Percentiles rank a stretch among this genome's conserved stretches.
Evolutionary conservation across 2,113 vertebrate species (phyloP).

Genomic region (Scalopus aquaticus): DNA sequence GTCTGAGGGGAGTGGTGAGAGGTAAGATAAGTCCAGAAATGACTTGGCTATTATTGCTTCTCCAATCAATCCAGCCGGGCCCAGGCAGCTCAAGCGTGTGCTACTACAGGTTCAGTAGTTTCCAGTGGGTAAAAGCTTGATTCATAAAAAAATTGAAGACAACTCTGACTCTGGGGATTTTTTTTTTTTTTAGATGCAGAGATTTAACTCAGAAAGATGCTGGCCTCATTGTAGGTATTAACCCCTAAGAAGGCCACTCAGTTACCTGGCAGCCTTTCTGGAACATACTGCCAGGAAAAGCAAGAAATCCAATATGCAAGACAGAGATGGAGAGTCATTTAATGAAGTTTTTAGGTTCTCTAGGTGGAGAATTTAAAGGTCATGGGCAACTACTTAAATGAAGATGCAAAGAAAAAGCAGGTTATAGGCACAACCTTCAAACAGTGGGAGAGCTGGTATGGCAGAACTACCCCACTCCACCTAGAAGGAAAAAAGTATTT

Average conservation of each 20-base stretch:
- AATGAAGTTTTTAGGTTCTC: background rate
- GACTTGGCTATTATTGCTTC: background rate
- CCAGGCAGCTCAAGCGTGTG: background rate
- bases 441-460: background rate
- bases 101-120: slow-evolving; percentile 25
- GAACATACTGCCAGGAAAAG: background rate
- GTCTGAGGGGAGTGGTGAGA: background rate
- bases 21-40: background rate
- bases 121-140: slow-evolving; percentile 42
- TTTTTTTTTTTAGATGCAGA: background rate
- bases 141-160: slow-evolving; percentile 76
- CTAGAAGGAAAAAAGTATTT: background rate
- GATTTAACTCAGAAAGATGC: slow-evolving; percentile 25
- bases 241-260: background rate
- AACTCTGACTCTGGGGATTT: background rate
- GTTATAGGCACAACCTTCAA: background rate
- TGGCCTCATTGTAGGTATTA: background rate
- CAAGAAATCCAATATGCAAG: background rate
- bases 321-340: background rate
- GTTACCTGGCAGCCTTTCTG: background rate
- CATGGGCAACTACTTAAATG: background rate
- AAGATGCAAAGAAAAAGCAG: background rate
- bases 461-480: background rate
- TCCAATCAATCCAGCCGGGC: background rate
- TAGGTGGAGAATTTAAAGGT: background rate